These are phyloP conservation scores for Phaethon lepturus DNA, from an alignment of 2,113 vertebrate species.

Conservation along the genomic window DNA sequence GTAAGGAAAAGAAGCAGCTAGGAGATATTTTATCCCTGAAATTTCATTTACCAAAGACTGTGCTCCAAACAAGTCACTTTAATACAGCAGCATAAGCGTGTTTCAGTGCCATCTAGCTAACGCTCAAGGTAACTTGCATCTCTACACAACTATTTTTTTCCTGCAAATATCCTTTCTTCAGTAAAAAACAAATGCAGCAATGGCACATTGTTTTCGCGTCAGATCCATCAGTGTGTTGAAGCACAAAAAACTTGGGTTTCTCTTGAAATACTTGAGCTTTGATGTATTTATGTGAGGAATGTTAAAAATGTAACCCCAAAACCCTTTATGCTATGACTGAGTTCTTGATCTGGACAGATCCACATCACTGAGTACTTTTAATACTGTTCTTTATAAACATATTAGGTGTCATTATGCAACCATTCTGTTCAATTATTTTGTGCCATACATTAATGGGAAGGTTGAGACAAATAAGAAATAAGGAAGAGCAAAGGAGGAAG, in stretches of 20 bases:
- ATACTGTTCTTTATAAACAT: constrained; percentile 22
- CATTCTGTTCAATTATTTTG: background rate
- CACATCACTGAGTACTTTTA: constrained; percentile 38
- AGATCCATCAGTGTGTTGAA: background rate
- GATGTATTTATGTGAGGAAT: constrained; percentile 26
- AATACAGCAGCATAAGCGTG: background rate
- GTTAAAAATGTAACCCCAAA: constrained; percentile 15
- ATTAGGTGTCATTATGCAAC: constrained; percentile 7
- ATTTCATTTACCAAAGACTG: background rate
- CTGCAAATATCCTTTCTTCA: background rate
- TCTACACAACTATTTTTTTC: background rate
- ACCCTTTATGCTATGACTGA: background rate
- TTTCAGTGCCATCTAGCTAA: constrained; percentile 56
- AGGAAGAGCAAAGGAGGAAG: background rate
- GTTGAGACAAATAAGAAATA: background rate
- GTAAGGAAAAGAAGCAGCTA: background rate
- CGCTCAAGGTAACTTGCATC: background rate
- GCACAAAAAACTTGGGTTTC: background rate
- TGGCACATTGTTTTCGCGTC: background rate
- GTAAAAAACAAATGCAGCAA: background rate
- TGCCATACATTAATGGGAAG: background rate
- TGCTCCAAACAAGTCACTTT: background rate
- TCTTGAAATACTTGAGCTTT: constrained; percentile 15
- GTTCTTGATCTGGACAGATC: constrained; percentile 14
- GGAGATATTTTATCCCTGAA: background rate